Conservation (phyloP, 1,140 invertebrate species). For the Neodiprion pinetum region DNA sequence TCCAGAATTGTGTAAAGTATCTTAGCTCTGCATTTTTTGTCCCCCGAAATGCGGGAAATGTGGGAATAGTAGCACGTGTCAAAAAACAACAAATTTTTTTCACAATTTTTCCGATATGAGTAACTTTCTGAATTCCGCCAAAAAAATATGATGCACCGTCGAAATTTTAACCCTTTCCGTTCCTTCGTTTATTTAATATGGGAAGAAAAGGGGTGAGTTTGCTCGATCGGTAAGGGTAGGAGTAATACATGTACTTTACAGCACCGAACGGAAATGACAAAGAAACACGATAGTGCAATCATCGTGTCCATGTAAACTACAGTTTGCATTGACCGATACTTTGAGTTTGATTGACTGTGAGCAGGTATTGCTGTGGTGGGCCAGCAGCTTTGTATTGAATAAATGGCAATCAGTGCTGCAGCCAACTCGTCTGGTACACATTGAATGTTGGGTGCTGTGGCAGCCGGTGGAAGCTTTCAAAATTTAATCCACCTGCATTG, state of each 20-base stretch:
- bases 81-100: no score
- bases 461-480: background rate
- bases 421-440: background rate
- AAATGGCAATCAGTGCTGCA: background rate
- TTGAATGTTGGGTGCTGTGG: background rate
- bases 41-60: no score
- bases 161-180: no score
- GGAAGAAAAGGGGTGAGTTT: no score
- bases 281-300: background rate
- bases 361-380: background rate
- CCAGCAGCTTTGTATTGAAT: background rate
- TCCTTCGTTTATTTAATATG: no score
- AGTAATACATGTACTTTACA: background rate
- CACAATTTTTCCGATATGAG: no score
- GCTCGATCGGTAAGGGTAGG: no score
- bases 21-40: no score
- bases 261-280: background rate
- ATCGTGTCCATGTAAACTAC: background rate
- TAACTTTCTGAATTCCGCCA: no score
- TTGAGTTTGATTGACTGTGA: background rate
- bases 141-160: no score
- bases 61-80: no score
- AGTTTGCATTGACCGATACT: constrained; percentile 3
- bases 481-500: background rate
- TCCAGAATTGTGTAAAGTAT: no score